These are phyloP conservation scores for Trichomycterus rosablanca DNA, from an alignment of 2,113 vertebrate species.

Conservation along the genomic window DNA sequence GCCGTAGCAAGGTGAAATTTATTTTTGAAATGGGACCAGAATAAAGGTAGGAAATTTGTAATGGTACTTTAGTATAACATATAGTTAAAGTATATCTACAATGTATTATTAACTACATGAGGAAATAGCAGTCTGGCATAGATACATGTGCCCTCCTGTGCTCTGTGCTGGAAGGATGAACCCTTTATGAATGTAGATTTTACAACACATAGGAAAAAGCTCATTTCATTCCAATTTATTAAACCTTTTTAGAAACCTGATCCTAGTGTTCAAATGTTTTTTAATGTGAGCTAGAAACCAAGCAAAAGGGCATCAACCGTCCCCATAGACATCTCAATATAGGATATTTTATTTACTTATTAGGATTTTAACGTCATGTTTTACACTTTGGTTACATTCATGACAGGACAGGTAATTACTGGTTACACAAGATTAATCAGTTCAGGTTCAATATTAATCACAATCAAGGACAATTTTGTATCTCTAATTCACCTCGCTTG, in stretches of 20 bases:
- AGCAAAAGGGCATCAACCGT: not conserved
- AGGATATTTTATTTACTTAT: too few species aligned
- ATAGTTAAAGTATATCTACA: conserved; percentile 32
- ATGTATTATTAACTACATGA: conserved; percentile 32
- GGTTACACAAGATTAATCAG: too few species aligned
- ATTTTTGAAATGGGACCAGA: conserved; percentile 20
- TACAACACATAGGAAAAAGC: too few species aligned
- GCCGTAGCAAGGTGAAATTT: conserved; percentile 13
- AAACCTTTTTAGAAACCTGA: conserved; percentile 10
- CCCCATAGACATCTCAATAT: not conserved
- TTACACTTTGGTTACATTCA: too few species aligned
- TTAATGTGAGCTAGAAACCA: not conserved
- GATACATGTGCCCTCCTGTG: conserved; percentile 13
- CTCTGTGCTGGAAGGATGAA: conserved; percentile 24
- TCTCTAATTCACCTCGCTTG: too few species aligned
- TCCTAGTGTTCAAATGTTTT: not conserved
- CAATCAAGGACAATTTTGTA: too few species aligned
- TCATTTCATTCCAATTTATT: not conserved
- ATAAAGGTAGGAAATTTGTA: conserved; percentile 34
- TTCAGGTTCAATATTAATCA: too few species aligned
- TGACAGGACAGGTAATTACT: too few species aligned
- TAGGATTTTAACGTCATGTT: too few species aligned
- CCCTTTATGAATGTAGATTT: too few species aligned
- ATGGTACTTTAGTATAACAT: conserved; percentile 27
- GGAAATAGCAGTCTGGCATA: conserved; percentile 26